phyloP scores from a whole-genome alignment of 2,113 vertebrate species.

The Perccottus glenii region DNA sequence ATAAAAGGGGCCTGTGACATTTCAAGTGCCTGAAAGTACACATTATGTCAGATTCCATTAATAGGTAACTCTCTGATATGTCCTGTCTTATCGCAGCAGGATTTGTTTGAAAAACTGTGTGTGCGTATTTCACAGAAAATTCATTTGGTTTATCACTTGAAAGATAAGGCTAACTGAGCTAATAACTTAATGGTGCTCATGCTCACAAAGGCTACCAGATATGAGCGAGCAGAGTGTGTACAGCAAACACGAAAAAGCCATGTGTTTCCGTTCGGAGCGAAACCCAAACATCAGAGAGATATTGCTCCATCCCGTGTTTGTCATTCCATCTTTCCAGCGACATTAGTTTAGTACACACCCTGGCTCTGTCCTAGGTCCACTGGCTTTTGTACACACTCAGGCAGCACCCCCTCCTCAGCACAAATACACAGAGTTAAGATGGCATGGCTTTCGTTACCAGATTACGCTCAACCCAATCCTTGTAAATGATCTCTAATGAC shows the following conservation, averaged over 20 bases:
- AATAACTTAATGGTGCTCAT: constrained; percentile 51
- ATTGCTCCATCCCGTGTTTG: constrained; percentile 71
- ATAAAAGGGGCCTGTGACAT: background rate
- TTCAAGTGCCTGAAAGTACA: constrained; percentile 39
- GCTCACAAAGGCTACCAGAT: constrained; percentile 24
- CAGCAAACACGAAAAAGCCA: constrained; percentile 48
- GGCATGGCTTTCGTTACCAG: constrained; percentile 61
- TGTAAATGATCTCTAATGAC: constrained; percentile 70
- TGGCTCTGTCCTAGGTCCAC: constrained; percentile 59
- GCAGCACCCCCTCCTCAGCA: too few species aligned
- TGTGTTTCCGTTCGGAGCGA: constrained; percentile 51
- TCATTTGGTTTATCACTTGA: constrained; percentile 43
- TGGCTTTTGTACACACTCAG: constrained; percentile 11
- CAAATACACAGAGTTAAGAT: constrained; percentile 18
- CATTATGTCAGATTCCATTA: constrained; percentile 30
- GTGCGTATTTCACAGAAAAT: constrained; percentile 37
- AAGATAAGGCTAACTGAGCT: constrained; percentile 57
- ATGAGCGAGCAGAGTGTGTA: constrained; percentile 9
- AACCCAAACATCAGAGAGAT: constrained; percentile 63
- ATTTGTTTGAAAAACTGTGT: constrained; percentile 38
- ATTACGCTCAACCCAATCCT: constrained; percentile 72
- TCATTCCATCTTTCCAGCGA: constrained; percentile 56
- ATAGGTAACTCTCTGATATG: constrained; percentile 46
- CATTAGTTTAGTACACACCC: constrained; percentile 60
- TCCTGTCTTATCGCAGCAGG: constrained; percentile 45